A percentile compares a stretch with the other conserved stretches of the same genome.
These are phyloP conservation scores for Stenurella melanura DNA, from an alignment of 2,888 invertebrate genomes.

Conservation along the genomic window DNA sequence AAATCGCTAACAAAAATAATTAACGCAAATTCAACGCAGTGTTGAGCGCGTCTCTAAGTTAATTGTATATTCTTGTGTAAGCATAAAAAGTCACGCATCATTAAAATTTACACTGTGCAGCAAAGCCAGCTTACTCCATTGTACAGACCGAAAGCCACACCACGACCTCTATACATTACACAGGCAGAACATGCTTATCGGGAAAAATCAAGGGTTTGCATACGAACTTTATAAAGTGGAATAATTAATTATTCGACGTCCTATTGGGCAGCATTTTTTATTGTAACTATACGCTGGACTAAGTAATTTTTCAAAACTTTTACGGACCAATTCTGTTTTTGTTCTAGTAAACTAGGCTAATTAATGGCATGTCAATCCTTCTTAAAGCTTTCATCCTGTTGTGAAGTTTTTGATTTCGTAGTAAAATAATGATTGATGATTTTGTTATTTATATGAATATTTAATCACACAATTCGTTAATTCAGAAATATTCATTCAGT, in stretches of 20 bases:
- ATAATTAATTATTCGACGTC: not conserved
- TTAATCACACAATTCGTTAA: too few relatives aligned
- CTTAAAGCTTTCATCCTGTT: not conserved
- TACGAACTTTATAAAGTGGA: not conserved
- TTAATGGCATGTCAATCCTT: not conserved
- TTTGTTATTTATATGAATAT: too few relatives aligned
- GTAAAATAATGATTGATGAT: not conserved
- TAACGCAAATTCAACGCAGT: not conserved
- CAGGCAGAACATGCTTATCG: not conserved
- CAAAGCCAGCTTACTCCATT: not conserved
- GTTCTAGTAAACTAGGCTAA: not conserved
- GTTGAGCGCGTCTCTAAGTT: not conserved
- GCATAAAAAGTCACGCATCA: conserved; percentile 1
- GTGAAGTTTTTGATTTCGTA: not conserved
- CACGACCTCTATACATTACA: not conserved
- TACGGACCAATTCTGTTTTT: not conserved
- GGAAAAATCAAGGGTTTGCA: not conserved
- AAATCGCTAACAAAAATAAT: not conserved
- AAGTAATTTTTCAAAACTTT: not conserved
- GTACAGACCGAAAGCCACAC: not conserved
- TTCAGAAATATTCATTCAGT: too few relatives aligned
- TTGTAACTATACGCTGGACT: not conserved
- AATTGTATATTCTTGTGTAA: not conserved
- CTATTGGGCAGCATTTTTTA: not conserved
- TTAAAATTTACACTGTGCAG: not conserved